Evolutionary conservation across 2,888 invertebrate species (phyloP).

Genomic region (Tetragonisca angustula): DNA sequence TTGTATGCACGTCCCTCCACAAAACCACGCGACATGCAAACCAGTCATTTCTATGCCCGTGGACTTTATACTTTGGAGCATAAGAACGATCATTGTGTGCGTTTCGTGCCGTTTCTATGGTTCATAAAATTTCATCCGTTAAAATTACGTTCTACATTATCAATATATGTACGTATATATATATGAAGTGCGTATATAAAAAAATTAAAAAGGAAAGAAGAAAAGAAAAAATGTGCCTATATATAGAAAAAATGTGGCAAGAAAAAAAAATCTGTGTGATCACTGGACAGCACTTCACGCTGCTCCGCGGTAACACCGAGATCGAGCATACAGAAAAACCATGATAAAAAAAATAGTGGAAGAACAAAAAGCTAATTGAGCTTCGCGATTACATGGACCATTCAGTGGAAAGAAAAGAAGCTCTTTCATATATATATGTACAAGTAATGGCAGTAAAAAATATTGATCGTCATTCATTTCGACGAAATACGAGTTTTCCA

Average conservation of each 20-base stretch:
- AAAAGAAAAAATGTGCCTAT: neutral
- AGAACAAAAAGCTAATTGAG: conserved; percentile 6
- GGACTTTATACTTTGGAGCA: conserved; percentile 44
- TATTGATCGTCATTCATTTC: conserved; percentile 8
- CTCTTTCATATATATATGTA: conserved; percentile 13
- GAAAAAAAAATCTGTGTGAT: conserved; percentile 50
- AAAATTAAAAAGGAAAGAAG: neutral
- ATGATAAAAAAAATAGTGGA: conserved; percentile 6
- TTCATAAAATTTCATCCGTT: conserved; percentile 23
- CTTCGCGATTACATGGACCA: conserved; percentile 7
- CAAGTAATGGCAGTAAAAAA: conserved; percentile 30
- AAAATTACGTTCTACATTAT: conserved; percentile 9
- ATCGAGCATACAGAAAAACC: conserved; percentile 37
- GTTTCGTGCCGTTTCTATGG: conserved; percentile 30
- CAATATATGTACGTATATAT: no score
- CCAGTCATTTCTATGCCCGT: conserved; percentile 60
- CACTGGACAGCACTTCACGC: conserved; percentile 44
- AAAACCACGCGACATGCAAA: conserved; percentile 73
- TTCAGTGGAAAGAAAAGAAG: conserved; percentile 17
- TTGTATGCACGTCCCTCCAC: conserved; percentile 66
- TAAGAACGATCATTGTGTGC: conserved; percentile 33
- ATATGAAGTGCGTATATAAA: neutral
- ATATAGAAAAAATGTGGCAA: conserved; percentile 60
- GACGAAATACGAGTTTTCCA: neutral
- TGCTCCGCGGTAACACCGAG: conserved; percentile 39